Evolutionary conservation across 2,888 invertebrate genomes (phyloP).

Genomic region (Gerris lacustris): DNA sequence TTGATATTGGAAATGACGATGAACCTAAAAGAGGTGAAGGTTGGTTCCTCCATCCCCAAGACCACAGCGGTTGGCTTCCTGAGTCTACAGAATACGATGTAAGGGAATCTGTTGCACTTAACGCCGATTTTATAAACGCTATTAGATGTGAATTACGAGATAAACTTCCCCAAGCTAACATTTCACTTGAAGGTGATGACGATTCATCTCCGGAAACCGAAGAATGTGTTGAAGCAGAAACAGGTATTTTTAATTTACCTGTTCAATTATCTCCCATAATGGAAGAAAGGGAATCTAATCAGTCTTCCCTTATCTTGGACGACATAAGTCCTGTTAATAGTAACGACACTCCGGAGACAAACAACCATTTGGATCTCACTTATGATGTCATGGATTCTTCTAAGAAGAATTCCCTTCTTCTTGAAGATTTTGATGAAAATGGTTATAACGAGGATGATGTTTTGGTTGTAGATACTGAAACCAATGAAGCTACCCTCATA

Average conservation of each 20-base stretch:
- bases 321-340: constrained; percentile 29
- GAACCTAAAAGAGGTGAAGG: constrained; percentile 21
- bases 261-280: constrained; percentile 49
- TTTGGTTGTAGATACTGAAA: constrained; percentile 40
- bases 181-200: constrained; percentile 36
- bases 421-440: constrained; percentile 37
- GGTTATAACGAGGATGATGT: constrained; percentile 36
- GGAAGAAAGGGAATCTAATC: constrained; percentile 43
- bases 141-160: constrained; percentile 56
- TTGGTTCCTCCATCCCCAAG: constrained; percentile 31
- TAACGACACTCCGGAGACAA: constrained; percentile 25
- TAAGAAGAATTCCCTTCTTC: constrained; percentile 29
- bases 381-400: constrained; percentile 29
- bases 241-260: constrained; percentile 42
- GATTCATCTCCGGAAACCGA: constrained; percentile 28
- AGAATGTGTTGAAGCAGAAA: constrained; percentile 19
- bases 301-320: constrained; percentile 28
- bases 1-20: constrained; percentile 18
- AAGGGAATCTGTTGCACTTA: constrained; percentile 44
- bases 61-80: constrained; percentile 41
- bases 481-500: constrained; percentile 40
- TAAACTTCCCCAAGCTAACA: constrained; percentile 46
- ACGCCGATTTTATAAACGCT: constrained; percentile 58
- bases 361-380: constrained; percentile 22
- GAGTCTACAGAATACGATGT: constrained; percentile 34